phyloP scores from a whole-genome alignment of 2,113 vertebrate genomes.

The Cryptotis parvus region DNA sequence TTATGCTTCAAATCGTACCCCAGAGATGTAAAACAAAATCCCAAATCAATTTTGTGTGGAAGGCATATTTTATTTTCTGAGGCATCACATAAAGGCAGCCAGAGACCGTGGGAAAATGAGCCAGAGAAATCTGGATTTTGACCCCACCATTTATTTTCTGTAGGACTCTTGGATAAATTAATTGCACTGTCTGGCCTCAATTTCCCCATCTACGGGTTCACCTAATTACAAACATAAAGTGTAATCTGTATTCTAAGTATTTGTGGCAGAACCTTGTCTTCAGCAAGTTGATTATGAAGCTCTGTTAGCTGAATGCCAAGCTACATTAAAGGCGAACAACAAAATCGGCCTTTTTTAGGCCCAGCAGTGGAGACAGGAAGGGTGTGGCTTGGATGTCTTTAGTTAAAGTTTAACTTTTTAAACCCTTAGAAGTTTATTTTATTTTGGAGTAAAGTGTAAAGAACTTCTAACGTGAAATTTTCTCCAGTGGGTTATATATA shows the following conservation, averaged over 20 bases:
- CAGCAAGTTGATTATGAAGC: neutral
- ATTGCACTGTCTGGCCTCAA: neutral
- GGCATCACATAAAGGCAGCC: neutral
- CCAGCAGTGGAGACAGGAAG: no score
- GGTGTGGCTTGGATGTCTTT: neutral
- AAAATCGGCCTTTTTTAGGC: neutral
- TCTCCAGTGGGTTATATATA: neutral
- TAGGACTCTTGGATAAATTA: neutral
- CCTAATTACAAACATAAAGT: neutral
- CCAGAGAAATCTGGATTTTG: neutral
- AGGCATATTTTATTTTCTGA: neutral
- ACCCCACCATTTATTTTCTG: neutral
- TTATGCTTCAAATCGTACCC: neutral
- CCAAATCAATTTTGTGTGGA: neutral
- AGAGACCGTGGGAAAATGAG: neutral
- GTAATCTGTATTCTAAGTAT: neutral
- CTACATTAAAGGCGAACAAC: no score
- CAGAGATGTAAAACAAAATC: neutral
- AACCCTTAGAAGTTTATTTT: neutral
- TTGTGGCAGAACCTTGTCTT: neutral
- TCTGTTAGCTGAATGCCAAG: neutral
- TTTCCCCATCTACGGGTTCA: neutral
- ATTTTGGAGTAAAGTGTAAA: neutral
- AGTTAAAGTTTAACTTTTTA: neutral
- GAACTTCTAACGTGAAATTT: neutral